These are phyloP conservation scores for Peromyscus melanophrys DNA, from an alignment of 2,797 vertebrate species.

Conservation along the genomic window DNA sequence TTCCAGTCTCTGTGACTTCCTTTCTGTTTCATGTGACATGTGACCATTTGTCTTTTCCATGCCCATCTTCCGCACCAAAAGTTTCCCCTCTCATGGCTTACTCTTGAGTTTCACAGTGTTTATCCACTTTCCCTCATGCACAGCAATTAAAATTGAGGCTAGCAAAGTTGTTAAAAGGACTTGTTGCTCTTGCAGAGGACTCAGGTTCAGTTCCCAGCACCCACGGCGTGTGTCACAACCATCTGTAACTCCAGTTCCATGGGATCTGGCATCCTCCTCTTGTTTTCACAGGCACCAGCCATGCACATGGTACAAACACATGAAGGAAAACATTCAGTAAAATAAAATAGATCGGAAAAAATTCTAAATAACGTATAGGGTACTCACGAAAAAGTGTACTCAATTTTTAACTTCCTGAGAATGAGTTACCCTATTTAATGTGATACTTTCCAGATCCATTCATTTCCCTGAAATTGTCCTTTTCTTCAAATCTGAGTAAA, in stretches of 20 bases:
- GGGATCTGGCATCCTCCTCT: neutral
- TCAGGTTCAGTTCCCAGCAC: neutral
- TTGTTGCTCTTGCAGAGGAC: neutral
- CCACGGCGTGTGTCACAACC: neutral
- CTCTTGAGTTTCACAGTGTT: no score
- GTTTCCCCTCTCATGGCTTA: rapidly evolving
- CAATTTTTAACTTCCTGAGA: neutral
- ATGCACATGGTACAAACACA: neutral
- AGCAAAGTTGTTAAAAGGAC: neutral
- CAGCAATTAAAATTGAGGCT: neutral
- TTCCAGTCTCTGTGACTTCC: neutral
- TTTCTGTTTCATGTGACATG: neutral
- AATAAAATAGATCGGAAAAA: neutral
- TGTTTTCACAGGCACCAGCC: neutral
- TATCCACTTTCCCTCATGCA: no score
- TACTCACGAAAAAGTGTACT: no score
- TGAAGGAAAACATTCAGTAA: neutral
- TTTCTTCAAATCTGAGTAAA: neutral
- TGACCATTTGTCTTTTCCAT: neutral
- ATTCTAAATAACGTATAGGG: neutral
- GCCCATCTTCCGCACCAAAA: neutral
- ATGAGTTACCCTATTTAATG: no score
- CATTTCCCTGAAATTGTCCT: neutral
- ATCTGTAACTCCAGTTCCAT: neutral
- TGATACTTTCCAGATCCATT: no score